These are phyloP conservation scores for Muscicapa comitata DNA, from an alignment of 2,797 vertebrate species.

Conservation along the genomic window DNA sequence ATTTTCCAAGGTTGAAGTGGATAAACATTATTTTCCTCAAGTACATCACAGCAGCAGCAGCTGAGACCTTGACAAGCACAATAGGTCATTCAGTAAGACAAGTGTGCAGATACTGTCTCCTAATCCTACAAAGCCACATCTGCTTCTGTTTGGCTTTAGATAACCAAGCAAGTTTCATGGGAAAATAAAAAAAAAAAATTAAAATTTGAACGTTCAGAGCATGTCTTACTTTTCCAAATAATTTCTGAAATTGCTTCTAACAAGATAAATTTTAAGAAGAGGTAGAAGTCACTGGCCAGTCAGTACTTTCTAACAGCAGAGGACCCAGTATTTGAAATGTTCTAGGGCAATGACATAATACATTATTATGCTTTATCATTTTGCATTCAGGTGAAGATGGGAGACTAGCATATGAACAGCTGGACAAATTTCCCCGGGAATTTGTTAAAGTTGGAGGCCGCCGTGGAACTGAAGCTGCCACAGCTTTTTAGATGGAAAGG, in stretches of 20 bases:
- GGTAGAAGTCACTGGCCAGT: not conserved
- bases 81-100: not conserved
- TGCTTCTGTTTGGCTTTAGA: not conserved
- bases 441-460: constrained; percentile 80
- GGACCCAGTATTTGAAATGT: not conserved
- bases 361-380: not conserved
- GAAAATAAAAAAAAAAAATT: not conserved
- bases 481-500: constrained; percentile 81
- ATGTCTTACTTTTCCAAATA: not conserved
- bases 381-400: constrained; percentile 87
- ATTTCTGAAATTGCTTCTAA: not conserved
- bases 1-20: not conserved
- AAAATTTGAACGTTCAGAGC: not conserved
- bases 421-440: constrained; percentile 88
- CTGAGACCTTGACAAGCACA: not conserved
- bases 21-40: not conserved
- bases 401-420: constrained; percentile 90
- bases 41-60: not conserved
- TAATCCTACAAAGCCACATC: not conserved
- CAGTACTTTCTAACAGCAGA: not conserved
- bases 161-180: not conserved
- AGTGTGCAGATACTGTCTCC: not conserved
- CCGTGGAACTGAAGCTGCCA: constrained; percentile 84
- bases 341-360: not conserved
- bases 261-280: not conserved